Base-by-base conservation (phyloP, 1,140 invertebrate species). In the Plectus sambesii region DNA sequence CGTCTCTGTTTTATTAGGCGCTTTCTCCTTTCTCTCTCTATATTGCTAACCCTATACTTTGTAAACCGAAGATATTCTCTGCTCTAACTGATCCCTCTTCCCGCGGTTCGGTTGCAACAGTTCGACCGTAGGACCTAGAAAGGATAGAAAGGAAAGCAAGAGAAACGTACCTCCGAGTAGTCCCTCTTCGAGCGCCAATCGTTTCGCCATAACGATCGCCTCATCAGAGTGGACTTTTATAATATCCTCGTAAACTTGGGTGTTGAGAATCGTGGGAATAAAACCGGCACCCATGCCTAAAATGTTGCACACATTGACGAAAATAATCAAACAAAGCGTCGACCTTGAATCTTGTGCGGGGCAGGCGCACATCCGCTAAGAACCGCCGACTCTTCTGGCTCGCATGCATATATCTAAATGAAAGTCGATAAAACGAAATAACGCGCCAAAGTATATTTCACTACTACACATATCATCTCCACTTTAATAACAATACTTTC, bases 311-410 rank as follows among this genome's bases (percentile, higher is more conserved):
- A 6, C 36, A 47, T 47, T 3, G 12, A 25, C 26, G 17, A 45
- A 39, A 54, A 9, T 5, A 20, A 22, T 47, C 35, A 56, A 3
- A 20, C 30, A 8, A 23, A 33, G 3, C n/a, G 36, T 17, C 54
- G 39, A 39, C 60, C 62, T 36, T 68, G 63, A 53, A 66, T 68
- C 48, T 65, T 62, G 42, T 66, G 63, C 30, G 62, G 49, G 24
- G 59, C 62, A 22, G 51, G 22, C 17, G 53, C 30, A 22, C 35
- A 33, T 23, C 63, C 63, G 37, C 50, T 61, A 12, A 67, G 41
- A 20, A 67, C 55, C n/a, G 67, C 49, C 5, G 45, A 49, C 39
- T 66, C 63, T 22, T 59, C 54, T 12, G 63, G 63, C 46, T 66
- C 63, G 12, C 59, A 53, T n/a, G 63, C 63, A 26, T 47, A 68